phyloP scores from a whole-genome alignment of 2,113 vertebrate genomes.

The Pseudolaguvia tuberculata region DNA sequence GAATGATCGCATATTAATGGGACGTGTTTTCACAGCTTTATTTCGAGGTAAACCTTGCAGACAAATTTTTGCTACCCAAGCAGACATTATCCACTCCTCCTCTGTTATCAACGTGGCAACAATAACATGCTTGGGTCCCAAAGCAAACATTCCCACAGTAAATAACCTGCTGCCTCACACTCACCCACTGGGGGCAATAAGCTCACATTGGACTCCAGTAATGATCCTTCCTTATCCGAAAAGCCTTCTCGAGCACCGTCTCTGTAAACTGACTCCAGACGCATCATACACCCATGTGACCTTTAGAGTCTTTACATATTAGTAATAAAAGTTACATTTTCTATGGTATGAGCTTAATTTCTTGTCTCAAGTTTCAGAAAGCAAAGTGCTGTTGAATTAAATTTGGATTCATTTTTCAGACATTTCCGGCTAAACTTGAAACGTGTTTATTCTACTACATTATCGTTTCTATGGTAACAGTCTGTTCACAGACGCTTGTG shows the following conservation, averaged over 20 bases:
- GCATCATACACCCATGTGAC: conserved; percentile 2
- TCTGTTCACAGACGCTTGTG: neutral
- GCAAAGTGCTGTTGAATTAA: neutral
- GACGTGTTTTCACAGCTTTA: conserved; percentile 17
- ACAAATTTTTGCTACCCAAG: conserved; percentile 60
- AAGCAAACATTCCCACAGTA: conserved; percentile 97
- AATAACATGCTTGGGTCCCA: conserved; percentile 93
- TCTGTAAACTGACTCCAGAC: conserved; percentile 10
- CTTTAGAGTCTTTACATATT: neutral
- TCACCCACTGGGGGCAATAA: conserved; percentile 71
- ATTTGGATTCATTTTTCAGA: neutral
- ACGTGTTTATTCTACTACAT: neutral
- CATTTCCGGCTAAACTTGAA: neutral
- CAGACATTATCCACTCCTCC: conserved; percentile 45
- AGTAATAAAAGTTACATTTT: neutral
- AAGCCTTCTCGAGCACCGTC: conserved; percentile 62
- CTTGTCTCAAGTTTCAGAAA: neutral
- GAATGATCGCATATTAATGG: conserved; percentile 36
- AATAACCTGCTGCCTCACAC: conserved; percentile 80
- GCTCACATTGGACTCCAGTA: conserved; percentile 69
- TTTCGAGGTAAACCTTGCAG: conserved; percentile 27
- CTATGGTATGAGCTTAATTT: neutral
- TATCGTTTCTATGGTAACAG: neutral
- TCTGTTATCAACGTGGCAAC: conserved; percentile 71
- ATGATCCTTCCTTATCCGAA: conserved; percentile 77